Evolutionary conservation across 2,113 vertebrate genomes (phyloP), one percentile per base, ranked within the genome.

Genomic region (Nerophis lumbriciformis): DNA sequence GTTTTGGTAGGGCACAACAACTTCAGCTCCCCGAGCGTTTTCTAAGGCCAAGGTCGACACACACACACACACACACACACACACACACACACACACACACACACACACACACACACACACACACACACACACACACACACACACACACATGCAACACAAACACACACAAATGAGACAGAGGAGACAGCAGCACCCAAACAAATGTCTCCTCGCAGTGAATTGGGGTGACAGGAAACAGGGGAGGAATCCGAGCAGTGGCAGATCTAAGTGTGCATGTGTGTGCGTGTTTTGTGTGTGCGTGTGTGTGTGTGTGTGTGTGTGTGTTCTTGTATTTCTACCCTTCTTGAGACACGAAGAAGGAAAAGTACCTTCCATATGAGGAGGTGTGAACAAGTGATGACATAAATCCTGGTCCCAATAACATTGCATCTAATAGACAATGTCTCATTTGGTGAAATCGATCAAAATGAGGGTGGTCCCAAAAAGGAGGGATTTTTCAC

Each of bases 171-270:
- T 19, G n/a, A 77, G 80, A 80, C 76, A 63, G 54, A 69, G 65
- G 66, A 75, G 72, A 82, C 77, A 81, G 73, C 72, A 69, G 82
- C 82, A 86, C 76, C 82, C 78, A 84, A 86, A 84, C 80, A 86
- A 84, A 59, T 54, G 72, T 58, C 76, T 74, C 66, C 14, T 37
- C 61, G 61, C 66, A 61, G 68, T 79, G 65, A 82, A 69, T 64
- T 53, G 71, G 65, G 72, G 63, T 75, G 80, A 86, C 82, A 84
- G 65, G 66, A 65, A 73, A 68, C 49, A 45, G 28, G 57, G 69
- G 71, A 78, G 52, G 66, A 58, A 75, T 51, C 68, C 44, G 50
- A 19, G 19, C 1, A 10, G 56, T 13, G 61, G 57, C 65, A 65
- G 73, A 71, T 75, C 14, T 60, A 61, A 16, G 70, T 12, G 58